phyloP scores from a whole-genome alignment of 64 coral and sea anemone species.

The Pocillopora damicornis region DNA sequence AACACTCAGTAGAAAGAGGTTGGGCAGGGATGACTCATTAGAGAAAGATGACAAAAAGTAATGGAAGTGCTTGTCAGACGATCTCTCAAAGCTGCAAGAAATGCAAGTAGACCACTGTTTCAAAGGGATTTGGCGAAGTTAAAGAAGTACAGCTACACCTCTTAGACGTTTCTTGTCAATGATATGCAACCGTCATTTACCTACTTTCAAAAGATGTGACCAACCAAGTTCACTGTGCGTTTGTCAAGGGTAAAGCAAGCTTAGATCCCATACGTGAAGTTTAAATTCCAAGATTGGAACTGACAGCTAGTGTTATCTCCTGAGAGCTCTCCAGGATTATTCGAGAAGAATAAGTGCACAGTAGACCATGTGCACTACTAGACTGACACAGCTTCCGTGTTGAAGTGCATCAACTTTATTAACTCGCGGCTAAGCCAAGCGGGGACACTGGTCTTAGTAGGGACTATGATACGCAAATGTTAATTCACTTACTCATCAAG shows the following conservation, averaged over 20 bases:
- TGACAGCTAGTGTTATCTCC: background rate
- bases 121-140: conserved; percentile 18
- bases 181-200: background rate
- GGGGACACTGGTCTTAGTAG: too few species aligned
- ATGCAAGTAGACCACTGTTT: conserved; percentile 15
- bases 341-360: background rate
- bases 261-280: background rate
- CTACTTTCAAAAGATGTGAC: background rate
- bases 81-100: too few species aligned
- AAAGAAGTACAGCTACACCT: conserved; percentile 19
- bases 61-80: too few species aligned
- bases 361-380: background rate
- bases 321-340: background rate
- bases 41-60: too few species aligned
- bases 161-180: conserved; percentile 3
- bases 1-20: conserved; percentile 5
- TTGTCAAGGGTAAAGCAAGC: background rate
- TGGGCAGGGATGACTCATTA: conserved; percentile 23
- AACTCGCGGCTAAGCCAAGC: too few species aligned
- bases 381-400: too few species aligned
- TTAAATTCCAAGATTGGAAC: background rate
- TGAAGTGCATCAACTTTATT: too few species aligned
- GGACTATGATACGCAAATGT: too few species aligned
- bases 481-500: too few species aligned
- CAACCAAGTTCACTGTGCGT: background rate